Evolutionary conservation across 2,888 invertebrate genomes (phyloP).

Genomic region (Sclerodermus sp.): DNA sequence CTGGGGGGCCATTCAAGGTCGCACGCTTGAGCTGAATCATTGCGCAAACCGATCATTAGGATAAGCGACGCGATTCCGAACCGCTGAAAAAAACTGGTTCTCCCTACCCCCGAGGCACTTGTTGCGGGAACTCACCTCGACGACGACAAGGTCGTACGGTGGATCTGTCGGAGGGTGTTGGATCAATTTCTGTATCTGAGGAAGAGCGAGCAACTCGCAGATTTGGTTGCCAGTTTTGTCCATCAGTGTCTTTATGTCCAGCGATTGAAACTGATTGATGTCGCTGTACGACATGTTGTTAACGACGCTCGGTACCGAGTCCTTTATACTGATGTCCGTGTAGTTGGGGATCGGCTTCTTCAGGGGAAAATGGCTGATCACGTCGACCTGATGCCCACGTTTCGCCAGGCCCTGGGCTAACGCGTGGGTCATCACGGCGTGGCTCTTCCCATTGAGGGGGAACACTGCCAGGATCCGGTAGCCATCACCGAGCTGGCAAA

Average conservation of each 20-base stretch:
- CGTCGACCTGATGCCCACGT: constrained; percentile 60
- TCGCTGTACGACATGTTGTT: constrained; percentile 39
- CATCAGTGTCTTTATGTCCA: constrained; percentile 7
- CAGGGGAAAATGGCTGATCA: constrained; percentile 44
- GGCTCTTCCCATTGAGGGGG: constrained; percentile 59
- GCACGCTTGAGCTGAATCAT: too few relatives aligned
- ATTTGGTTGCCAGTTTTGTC: not conserved
- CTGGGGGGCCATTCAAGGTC: too few relatives aligned
- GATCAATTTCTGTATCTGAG: constrained; percentile 24
- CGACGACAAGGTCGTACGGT: constrained; percentile 35
- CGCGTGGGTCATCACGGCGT: constrained; percentile 57
- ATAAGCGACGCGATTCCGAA: not conserved
- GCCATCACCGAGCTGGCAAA: constrained; percentile 30
- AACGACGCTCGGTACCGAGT: constrained; percentile 21
- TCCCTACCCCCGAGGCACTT: too few relatives aligned
- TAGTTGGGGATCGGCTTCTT: constrained; percentile 42
- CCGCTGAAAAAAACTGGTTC: not conserved
- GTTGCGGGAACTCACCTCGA: constrained; percentile 28
- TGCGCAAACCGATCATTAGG: not conserved
- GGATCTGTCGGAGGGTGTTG: constrained; percentile 31
- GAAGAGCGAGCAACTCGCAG: constrained; percentile 12
- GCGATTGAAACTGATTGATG: not conserved
- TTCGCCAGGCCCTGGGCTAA: constrained; percentile 57
- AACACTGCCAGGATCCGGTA: constrained; percentile 59
- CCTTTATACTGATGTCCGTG: constrained; percentile 34